Evolutionary conservation across 2,797 vertebrate species (phyloP).

Genomic region (Neopelma chrysocephalum): DNA sequence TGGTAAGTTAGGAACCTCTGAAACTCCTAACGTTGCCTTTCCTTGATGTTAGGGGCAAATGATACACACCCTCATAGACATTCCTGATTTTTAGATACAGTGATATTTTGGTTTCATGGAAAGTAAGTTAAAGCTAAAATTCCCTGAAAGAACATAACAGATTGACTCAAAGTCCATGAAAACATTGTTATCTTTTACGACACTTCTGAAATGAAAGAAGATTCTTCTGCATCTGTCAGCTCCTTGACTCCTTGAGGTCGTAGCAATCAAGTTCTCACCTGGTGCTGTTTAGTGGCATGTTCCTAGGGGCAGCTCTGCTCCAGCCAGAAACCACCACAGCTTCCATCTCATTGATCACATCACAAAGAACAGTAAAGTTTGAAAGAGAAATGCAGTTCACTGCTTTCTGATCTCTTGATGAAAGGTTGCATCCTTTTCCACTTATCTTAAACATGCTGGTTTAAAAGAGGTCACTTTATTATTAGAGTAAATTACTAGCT

Average conservation of each 20-base stretch:
- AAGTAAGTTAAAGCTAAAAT: not conserved
- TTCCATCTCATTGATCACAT: not conserved
- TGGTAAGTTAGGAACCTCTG: not conserved
- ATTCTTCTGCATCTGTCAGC: not conserved
- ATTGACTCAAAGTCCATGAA: not conserved
- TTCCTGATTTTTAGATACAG: not conserved
- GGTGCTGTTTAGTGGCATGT: not conserved
- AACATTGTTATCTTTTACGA: not conserved
- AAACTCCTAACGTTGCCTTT: not conserved
- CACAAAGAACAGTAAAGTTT: not conserved
- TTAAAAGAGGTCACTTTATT: not conserved
- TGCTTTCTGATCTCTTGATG: not conserved
- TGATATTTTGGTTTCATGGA: not conserved
- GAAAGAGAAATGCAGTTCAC: not conserved
- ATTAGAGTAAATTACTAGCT: not conserved
- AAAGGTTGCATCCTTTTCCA: not conserved
- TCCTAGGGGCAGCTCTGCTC: not conserved
- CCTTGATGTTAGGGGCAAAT: not conserved
- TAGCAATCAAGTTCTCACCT: not conserved
- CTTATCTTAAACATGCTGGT: not conserved
- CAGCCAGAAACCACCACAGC: not conserved
- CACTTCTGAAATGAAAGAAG: not conserved
- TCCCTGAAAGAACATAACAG: not conserved
- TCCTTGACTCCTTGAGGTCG: not conserved
- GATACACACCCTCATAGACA: fast-evolving